Base-by-base conservation (phyloP, 2,113 vertebrate species). In the Takifugu flavidus region DNA sequence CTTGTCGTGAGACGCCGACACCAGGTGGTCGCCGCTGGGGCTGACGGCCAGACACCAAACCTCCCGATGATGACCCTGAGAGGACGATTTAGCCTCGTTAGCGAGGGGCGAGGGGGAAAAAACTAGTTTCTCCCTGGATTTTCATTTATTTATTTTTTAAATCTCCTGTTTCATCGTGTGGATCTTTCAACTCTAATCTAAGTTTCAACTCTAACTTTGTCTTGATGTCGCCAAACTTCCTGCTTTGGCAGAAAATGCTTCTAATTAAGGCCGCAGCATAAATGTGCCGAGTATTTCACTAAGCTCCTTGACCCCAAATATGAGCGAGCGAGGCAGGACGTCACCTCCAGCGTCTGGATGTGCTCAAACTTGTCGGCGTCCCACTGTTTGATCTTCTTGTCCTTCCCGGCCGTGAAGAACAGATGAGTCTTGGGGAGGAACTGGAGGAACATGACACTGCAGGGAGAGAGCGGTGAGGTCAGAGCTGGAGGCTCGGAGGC, bases 351-450 rank as follows among this genome's bases (percentile, higher is more conserved):
- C 0, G 94, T 98, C 82, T 99, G 97, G 76, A 99, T 89, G 60
- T 92, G 95, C 75, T 95, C 93, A 84, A 98, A 99, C 74, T 92
- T 95, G 91, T 99, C 97, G 0, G 96, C 97, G 60, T 99, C 96
- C 96, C 97, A 99, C 79, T 99, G 96, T 62, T 99, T 99, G 67
- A 99, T 92, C 90, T 94, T 98, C 61, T 54, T 88, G 75, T 99
- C 97, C 74, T 99, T 99, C 42, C 97, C 97, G 4, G 94, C 93
- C 4, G 96, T 98, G 89, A 99, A 99, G 91, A 99, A 98, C 77
- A 98, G 91, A 79, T 98, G 97, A 65, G 97, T 96, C 86, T 95
- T 96, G 2, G 94, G 92, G 42, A 98, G 94, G 71, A 99, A 99
- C 90, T 93, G 94, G 13, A 99, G 92, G 83, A 89, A 94, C 96